These are phyloP conservation scores for Chaetodon trifasciatus DNA, from an alignment of 2,797 vertebrate species.

Conservation along the genomic window DNA sequence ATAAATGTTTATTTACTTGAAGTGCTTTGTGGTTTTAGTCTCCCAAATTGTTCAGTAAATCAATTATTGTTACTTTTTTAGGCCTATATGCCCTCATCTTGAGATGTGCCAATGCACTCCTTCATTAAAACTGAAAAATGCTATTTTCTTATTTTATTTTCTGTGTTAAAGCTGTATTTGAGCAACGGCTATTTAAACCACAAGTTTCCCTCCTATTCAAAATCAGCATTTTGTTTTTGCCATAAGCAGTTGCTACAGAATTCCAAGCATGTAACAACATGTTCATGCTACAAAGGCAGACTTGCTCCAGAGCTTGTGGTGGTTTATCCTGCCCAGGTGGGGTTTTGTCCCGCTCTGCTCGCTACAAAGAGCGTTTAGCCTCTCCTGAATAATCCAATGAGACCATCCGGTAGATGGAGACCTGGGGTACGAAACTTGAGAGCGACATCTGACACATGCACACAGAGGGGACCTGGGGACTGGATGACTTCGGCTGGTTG, in stretches of 20 bases:
- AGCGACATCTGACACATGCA: slow-evolving; percentile 81
- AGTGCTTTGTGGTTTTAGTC: too few species aligned
- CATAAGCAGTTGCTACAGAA: slow-evolving; percentile 2
- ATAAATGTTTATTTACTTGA: too few species aligned
- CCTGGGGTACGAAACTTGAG: slow-evolving; percentile 80
- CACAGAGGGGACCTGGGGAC: slow-evolving; percentile 65
- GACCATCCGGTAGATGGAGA: slow-evolving; percentile 82
- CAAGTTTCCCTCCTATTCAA: background rate
- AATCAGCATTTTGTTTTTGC: slow-evolving; percentile 4
- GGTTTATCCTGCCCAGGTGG: slow-evolving; percentile 72
- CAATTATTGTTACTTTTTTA: background rate
- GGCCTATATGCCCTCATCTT: background rate
- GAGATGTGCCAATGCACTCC: background rate
- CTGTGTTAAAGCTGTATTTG: background rate
- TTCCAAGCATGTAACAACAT: slow-evolving; percentile 34
- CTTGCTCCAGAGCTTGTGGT: slow-evolving; percentile 45
- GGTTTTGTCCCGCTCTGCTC: slow-evolving; percentile 81
- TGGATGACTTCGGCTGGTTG: slow-evolving; percentile 70
- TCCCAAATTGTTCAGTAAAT: background rate
- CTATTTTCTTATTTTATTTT: background rate
- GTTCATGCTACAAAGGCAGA: slow-evolving; percentile 31
- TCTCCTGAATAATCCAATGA: slow-evolving; percentile 87
- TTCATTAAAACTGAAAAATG: background rate
- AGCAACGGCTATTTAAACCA: background rate
- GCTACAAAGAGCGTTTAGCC: slow-evolving; percentile 86